A percentile compares a stretch with the other conserved stretches of the same genome.
Conservation (phyloP, 2,888 invertebrate genomes). For the Cosmia trapezina region DNA sequence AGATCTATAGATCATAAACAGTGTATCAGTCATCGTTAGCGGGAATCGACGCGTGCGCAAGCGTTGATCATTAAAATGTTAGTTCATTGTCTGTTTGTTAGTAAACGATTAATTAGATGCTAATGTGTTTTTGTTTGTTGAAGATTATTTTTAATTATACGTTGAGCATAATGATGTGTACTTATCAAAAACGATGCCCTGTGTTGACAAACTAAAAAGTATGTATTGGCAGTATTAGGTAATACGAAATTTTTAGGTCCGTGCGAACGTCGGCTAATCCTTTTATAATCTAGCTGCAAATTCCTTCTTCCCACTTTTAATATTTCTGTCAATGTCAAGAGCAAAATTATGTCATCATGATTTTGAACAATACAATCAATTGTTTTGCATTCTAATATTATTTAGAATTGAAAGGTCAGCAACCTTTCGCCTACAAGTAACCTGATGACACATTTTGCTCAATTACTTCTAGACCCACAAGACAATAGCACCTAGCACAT, state of each 20-base stretch:
- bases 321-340: no score
- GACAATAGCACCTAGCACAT: slow-evolving; percentile 43
- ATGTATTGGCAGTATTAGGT: no score
- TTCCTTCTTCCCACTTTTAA: no score
- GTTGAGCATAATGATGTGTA: neutral
- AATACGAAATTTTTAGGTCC: no score
- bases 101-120: slow-evolving; percentile 43
- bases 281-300: neutral
- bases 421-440: slow-evolving; percentile 20
- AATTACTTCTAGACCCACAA: slow-evolving; percentile 16
- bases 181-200: neutral
- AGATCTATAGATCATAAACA: slow-evolving; percentile 63
- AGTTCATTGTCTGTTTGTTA: slow-evolving; percentile 40
- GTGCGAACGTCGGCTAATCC: no score
- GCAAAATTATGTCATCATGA: neutral
- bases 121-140: slow-evolving; percentile 44
- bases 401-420: slow-evolving; percentile 11
- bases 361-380: neutral
- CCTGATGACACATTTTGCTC: slow-evolving; percentile 28
- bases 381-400: neutral
- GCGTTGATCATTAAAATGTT: slow-evolving; percentile 33
- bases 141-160: neutral
- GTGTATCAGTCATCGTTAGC: slow-evolving; percentile 70
- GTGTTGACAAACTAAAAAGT: no score
- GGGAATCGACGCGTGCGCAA: slow-evolving; percentile 66